Conservation (phyloP, 2,113 vertebrate genomes). For the Ciconia boyciana region DNA sequence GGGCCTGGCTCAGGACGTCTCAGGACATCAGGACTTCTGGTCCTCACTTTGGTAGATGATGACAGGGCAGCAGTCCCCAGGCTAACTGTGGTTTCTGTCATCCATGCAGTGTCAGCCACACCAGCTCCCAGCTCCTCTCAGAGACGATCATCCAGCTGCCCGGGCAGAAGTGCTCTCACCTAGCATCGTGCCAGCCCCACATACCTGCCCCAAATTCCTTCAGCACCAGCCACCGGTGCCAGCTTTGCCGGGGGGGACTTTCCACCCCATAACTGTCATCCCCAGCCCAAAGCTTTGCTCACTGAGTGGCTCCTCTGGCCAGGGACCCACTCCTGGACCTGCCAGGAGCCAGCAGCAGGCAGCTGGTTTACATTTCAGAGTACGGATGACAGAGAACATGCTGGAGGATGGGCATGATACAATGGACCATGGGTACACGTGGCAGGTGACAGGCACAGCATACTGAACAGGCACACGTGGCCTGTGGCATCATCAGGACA, state of each 20-base stretch:
- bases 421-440: background rate
- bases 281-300: background rate
- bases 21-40: background rate
- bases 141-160: background rate
- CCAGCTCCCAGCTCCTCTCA: background rate
- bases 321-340: background rate
- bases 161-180: background rate
- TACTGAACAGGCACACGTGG: fast-evolving
- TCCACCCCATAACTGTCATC: background rate
- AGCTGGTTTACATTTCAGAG: background rate
- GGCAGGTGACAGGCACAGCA: too few species aligned
- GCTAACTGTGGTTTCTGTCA: background rate
- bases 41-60: background rate
- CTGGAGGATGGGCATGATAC: background rate
- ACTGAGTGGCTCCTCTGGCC: too few species aligned
- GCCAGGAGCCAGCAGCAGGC: background rate
- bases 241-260: background rate
- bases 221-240: background rate
- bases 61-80: background rate
- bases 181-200: background rate
- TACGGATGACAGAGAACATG: background rate
- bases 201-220: background rate
- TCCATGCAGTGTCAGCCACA: fast-evolving
- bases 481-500: background rate
- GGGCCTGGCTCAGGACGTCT: background rate